These are phyloP conservation scores for Syngnathus typhle DNA, from an alignment of 2,113 vertebrate genomes.

Conservation along the genomic window DNA sequence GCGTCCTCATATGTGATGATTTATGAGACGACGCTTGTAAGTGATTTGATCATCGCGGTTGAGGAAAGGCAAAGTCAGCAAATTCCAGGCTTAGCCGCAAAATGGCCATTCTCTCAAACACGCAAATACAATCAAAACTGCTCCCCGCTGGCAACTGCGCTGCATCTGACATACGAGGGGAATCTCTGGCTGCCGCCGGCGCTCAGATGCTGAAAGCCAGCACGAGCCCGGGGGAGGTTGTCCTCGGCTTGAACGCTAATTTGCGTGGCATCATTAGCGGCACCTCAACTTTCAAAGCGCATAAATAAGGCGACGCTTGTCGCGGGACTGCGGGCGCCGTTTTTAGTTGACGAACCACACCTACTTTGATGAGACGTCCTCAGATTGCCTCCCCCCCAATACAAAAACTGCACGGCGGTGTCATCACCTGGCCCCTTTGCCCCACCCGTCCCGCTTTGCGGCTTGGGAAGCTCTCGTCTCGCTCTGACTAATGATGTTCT, in stretches of 20 bases:
- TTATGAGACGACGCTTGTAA: slow-evolving; percentile 64
- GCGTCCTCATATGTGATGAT: slow-evolving; percentile 59
- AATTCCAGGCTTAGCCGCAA: slow-evolving; percentile 18
- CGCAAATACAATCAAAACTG: slow-evolving; percentile 58
- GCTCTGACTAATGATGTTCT: slow-evolving; percentile 67
- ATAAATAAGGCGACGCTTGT: slow-evolving; percentile 30
- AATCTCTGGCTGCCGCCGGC: slow-evolving; percentile 58
- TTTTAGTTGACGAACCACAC: background rate
- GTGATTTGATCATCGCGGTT: slow-evolving; percentile 73
- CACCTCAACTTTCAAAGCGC: slow-evolving; percentile 36
- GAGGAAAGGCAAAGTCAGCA: slow-evolving; percentile 65
- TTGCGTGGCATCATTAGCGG: slow-evolving; percentile 62
- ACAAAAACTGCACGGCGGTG: slow-evolving; percentile 29
- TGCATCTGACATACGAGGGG: slow-evolving; percentile 48
- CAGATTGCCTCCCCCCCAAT: too few species aligned
- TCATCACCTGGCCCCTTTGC: slow-evolving; percentile 11
- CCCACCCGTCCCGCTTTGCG: slow-evolving; percentile 21
- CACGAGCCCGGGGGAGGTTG: slow-evolving; percentile 53
- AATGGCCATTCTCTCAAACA: slow-evolving; percentile 55
- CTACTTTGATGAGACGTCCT: too few species aligned
- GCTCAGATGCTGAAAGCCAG: slow-evolving; percentile 63
- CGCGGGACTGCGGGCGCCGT: background rate
- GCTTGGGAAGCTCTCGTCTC: slow-evolving; percentile 41
- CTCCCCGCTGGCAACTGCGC: slow-evolving; percentile 30
- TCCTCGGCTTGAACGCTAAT: slow-evolving; percentile 67